These are phyloP conservation scores for Melanostigma gelatinosum DNA, from an alignment of 2,113 vertebrate genomes.

Conservation along the genomic window DNA sequence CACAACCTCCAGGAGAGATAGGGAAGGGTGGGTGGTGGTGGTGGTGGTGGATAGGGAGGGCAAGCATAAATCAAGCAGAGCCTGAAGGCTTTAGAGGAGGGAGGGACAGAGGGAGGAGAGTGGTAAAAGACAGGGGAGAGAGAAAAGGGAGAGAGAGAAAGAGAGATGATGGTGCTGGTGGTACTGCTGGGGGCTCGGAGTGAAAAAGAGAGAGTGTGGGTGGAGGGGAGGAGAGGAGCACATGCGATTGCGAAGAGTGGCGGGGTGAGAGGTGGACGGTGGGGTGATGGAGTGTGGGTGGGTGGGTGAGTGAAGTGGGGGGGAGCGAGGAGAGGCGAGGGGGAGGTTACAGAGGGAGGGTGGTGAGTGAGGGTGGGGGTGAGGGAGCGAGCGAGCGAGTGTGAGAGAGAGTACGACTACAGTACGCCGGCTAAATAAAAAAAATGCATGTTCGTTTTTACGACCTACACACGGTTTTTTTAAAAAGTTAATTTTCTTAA, in stretches of 20 bases:
- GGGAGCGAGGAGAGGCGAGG: constrained; percentile 66
- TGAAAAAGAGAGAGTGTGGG: constrained; percentile 73
- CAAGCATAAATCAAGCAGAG: constrained; percentile 80
- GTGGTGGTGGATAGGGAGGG: constrained; percentile 72
- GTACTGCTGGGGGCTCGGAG: constrained; percentile 74
- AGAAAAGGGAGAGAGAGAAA: constrained; percentile 44
- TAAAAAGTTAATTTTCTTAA: background rate
- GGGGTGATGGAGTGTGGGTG: constrained; percentile 77
- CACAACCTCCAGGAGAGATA: constrained; percentile 83
- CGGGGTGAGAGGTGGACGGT: constrained; percentile 76
- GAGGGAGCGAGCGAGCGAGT: constrained; percentile 54
- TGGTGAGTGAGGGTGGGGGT: constrained; percentile 57
- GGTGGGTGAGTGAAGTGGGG: constrained; percentile 70
- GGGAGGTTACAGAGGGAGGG: constrained; percentile 65
- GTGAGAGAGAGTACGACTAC: constrained; percentile 41
- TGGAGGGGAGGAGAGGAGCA: constrained; percentile 71
- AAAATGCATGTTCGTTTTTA: constrained; percentile 26
- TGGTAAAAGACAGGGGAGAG: constrained; percentile 70
- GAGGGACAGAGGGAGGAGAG: constrained; percentile 72
- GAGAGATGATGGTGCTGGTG: constrained; percentile 70
- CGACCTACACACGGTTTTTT: no score
- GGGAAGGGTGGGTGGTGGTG: constrained; percentile 72
- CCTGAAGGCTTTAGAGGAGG: constrained; percentile 77
- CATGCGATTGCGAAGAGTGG: constrained; percentile 65
- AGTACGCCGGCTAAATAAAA: no score